These are phyloP conservation scores for Nannoperca australis DNA, from an alignment of 2,797 vertebrate genomes.

Conservation along the genomic window DNA sequence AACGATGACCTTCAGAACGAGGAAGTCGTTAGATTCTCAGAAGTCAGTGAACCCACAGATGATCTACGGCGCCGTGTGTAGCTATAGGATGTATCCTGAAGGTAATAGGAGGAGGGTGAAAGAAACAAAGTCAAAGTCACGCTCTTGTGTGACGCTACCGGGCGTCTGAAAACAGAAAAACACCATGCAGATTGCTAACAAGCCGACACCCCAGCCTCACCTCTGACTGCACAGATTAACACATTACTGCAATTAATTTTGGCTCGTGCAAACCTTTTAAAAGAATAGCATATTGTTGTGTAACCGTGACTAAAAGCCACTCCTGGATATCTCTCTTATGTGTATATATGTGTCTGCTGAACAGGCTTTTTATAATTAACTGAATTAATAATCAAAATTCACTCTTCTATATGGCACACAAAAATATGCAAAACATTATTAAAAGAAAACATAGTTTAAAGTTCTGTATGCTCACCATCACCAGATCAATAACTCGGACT, in stretches of 20 bases:
- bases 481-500: background rate
- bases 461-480: background rate
- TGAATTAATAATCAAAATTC: background rate
- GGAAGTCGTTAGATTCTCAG: conserved; percentile 27
- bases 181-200: conserved; percentile 31
- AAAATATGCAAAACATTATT: background rate
- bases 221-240: conserved; percentile 55
- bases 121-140: background rate
- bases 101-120: background rate
- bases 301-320: conserved; percentile 31
- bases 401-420: background rate
- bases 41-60: background rate
- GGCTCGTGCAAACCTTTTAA: conserved; percentile 39
- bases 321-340: background rate
- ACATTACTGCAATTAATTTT: conserved; percentile 61
- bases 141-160: conserved; percentile 5
- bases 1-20: conserved; percentile 26
- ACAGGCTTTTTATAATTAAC: background rate
- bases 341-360: background rate
- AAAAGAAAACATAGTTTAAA: background rate
- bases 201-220: conserved; percentile 37
- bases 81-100: background rate
- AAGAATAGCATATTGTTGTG: conserved; percentile 54
- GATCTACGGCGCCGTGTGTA: background rate
- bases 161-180: conserved; percentile 22